Evolutionary conservation across 2,797 vertebrate species (phyloP).

Genomic region (Knipowitschia caucasica): DNA sequence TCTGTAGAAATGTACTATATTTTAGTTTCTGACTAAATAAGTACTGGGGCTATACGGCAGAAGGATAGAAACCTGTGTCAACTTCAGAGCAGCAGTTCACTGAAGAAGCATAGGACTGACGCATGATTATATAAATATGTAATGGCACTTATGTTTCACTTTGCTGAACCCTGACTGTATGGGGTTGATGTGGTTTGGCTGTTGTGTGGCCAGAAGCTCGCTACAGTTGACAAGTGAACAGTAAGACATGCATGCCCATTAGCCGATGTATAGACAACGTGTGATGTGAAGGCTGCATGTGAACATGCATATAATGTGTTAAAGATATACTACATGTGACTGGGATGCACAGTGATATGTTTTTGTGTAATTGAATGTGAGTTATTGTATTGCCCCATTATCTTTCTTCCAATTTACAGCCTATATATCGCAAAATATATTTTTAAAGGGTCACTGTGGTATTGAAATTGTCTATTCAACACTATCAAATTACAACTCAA

Average conservation of each 20-base stretch:
- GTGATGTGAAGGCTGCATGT: conserved; percentile 11
- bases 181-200: conserved; percentile 12
- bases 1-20: neutral
- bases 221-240: conserved; percentile 25
- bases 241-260: conserved; percentile 20
- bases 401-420: too few relatives aligned
- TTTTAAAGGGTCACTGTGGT: too few relatives aligned
- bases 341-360: neutral
- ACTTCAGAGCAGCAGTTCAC: neutral
- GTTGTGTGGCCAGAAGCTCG: conserved; percentile 11
- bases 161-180: conserved; percentile 14
- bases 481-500: neutral
- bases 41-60: too few relatives aligned
- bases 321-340: conserved; percentile 8
- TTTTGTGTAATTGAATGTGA: too few relatives aligned
- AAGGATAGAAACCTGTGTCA: neutral
- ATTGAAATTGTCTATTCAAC: too few relatives aligned
- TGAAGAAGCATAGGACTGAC: neutral
- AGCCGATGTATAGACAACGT: conserved; percentile 11
- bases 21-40: too few relatives aligned
- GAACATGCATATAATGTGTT: conserved; percentile 15
- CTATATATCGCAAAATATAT: too few relatives aligned
- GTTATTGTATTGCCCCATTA: too few relatives aligned
- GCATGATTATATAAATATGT: conserved; percentile 7
- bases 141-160: conserved; percentile 12